Evolutionary conservation across 2,113 vertebrate genomes (phyloP).

Genomic region (Corythaeola cristata): DNA sequence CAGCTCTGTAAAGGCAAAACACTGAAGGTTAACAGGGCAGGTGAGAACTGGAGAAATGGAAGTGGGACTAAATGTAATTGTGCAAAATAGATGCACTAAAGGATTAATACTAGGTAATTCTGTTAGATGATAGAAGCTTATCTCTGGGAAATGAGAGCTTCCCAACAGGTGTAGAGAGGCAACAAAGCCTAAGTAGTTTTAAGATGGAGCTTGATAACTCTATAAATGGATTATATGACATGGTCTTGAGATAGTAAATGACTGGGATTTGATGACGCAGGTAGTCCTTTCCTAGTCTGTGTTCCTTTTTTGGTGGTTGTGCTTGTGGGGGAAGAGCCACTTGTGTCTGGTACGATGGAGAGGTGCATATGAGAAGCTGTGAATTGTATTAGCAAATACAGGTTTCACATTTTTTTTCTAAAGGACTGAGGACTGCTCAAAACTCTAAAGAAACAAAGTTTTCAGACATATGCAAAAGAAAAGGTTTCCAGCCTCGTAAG

Average conservation of each 20-base stretch:
- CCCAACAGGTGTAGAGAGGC: not conserved
- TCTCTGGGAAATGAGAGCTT: not conserved
- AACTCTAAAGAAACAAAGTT: not conserved
- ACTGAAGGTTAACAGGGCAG: not conserved
- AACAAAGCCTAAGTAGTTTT: not conserved
- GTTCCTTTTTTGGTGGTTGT: not conserved
- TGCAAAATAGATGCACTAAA: not conserved
- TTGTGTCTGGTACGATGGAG: not conserved
- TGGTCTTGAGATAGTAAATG: not conserved
- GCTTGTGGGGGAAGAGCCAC: not conserved
- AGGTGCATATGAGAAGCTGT: not conserved
- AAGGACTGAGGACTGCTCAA: not conserved
- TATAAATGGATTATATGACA: not conserved
- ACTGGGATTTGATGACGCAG: not conserved
- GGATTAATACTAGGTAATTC: not conserved
- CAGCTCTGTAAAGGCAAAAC: not conserved
- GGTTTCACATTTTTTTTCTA: not conserved
- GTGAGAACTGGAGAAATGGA: not conserved
- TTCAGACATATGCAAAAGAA: not conserved
- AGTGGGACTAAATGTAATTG: not conserved
- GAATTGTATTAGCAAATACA: not conserved
- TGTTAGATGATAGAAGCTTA: not conserved
- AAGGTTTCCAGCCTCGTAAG: not conserved
- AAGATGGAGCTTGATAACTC: not conserved
- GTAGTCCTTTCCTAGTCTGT: not conserved